Conservation (phyloP, 2,113 vertebrate genomes). For the Otocyon megalotis region DNA sequence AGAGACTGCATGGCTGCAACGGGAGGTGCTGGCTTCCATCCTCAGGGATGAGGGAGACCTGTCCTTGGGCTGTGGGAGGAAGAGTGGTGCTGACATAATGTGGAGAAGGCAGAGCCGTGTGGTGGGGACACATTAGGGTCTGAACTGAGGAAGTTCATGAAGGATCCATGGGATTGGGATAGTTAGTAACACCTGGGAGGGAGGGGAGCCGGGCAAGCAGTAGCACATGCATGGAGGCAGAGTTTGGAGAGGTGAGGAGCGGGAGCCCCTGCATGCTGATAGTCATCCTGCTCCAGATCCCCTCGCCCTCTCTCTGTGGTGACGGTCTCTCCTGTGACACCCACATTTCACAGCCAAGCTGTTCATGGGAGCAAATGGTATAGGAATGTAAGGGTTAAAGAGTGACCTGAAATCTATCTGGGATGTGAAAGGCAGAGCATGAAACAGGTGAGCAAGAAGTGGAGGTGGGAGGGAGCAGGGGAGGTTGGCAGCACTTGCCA, state of each 20-base stretch:
- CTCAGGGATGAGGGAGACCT: not conserved
- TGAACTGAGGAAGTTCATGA: not conserved
- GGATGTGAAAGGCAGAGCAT: not conserved
- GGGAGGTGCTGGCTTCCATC: not conserved
- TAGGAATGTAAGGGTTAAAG: not conserved
- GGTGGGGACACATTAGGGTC: not conserved
- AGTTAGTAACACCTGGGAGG: not conserved
- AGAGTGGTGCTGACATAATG: not conserved
- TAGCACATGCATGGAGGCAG: not conserved
- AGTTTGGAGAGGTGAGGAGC: not conserved
- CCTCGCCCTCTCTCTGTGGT: not conserved
- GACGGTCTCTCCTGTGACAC: not conserved
- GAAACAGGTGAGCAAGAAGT: not conserved
- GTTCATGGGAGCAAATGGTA: not conserved
- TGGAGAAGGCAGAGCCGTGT: not conserved
- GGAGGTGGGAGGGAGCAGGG: not conserved
- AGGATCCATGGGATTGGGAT: not conserved
- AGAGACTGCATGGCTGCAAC: not conserved
- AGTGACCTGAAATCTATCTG: not conserved
- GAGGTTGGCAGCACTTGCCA: not conserved
- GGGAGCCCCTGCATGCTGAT: not conserved
- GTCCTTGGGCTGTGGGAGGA: not conserved
- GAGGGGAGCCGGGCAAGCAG: not conserved
- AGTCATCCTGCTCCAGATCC: not conserved
- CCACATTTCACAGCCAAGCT: not conserved